Evolutionary conservation across 2,797 vertebrate genomes (phyloP).

Genomic region (Bovichtus diacanthus): DNA sequence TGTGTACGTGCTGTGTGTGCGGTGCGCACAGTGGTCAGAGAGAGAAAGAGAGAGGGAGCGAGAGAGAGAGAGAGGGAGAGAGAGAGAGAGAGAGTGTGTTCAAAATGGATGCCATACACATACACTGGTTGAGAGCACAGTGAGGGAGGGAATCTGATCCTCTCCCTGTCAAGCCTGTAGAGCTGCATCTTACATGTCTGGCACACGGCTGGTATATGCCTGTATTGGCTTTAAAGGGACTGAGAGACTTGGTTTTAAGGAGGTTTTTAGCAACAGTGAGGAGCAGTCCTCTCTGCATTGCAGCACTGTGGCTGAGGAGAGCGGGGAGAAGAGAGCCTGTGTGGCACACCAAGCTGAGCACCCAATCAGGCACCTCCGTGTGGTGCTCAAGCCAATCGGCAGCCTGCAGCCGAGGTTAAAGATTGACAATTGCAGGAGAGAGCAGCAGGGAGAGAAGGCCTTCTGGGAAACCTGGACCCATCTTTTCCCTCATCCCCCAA

Average conservation of each 20-base stretch:
- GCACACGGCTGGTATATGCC: constrained; percentile 26
- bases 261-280: constrained; percentile 68
- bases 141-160: constrained; percentile 73
- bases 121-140: constrained; percentile 63
- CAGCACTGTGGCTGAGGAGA: constrained; percentile 93
- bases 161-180: constrained; percentile 51
- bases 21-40: constrained; percentile 58
- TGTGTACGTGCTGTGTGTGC: constrained; percentile 63
- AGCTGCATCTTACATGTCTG: constrained; percentile 57
- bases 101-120: constrained; percentile 83
- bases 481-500: constrained; percentile 91
- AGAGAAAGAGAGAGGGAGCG: constrained; percentile 42
- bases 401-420: constrained; percentile 92
- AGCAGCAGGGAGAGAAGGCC: constrained; percentile 90
- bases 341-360: constrained; percentile 84
- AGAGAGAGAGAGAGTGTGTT: constrained; percentile 59
- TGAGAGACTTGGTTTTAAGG: constrained; percentile 56
- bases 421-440: constrained; percentile 93
- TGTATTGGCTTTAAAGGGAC: constrained; percentile 50
- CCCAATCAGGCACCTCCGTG: constrained; percentile 89
- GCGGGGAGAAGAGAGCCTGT: constrained; percentile 88
- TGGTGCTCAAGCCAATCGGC: constrained; percentile 90
- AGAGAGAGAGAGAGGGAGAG: constrained; percentile 30
- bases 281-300: constrained; percentile 94
- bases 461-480: constrained; percentile 98